Base-by-base conservation (phyloP, 2,888 invertebrate species). In the Philaethria dido region DNA sequence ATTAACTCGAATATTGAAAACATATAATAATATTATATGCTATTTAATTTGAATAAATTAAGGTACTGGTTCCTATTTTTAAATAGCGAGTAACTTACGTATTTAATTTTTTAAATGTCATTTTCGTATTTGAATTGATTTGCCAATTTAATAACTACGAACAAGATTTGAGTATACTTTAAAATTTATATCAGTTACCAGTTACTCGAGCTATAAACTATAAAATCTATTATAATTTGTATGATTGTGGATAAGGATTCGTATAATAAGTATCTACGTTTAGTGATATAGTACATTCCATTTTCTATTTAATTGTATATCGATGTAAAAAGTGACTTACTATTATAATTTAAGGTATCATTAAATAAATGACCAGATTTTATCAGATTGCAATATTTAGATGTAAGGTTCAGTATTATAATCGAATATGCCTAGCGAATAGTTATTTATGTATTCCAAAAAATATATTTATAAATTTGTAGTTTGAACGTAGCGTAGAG, bases 301-400 rank as follows among this genome's bases (percentile, higher is more conserved):
- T 79, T 76, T 73, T 70, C 73, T 77, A 75, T 74, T 76, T 78
- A 72, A 79, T 75, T 90, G 87, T 90, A 88, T 79, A 90, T 87
- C 87, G 82, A 78, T 89, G 86, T 90, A 89, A 79, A 90, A 87
- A 87, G 80, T 74, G 73, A 74, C 16, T 29, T 45, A 80, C 78
- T 68, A 67, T 54, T 74, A 80, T 80, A 84, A 84, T 78, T 75
- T 84, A 81, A 80, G 78, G 69, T 72, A 69, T 74, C 52, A 81
- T 85, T 88, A 88, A 86, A 84, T 86, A 83, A 88, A 88, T 87
- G 89, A 89, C 86, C 91, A 92, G 89, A 92, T 90, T 91, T 89
- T 92, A 92, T 92, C 87, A 89, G 84, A 90, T 88, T 88, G 92
- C 92, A 92, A 92, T 92, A 92, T 92, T 82, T 91, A 92, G 89